Conservation (phyloP, 1,140 invertebrate species). For the Bombus haemorrhoidalis region DNA sequence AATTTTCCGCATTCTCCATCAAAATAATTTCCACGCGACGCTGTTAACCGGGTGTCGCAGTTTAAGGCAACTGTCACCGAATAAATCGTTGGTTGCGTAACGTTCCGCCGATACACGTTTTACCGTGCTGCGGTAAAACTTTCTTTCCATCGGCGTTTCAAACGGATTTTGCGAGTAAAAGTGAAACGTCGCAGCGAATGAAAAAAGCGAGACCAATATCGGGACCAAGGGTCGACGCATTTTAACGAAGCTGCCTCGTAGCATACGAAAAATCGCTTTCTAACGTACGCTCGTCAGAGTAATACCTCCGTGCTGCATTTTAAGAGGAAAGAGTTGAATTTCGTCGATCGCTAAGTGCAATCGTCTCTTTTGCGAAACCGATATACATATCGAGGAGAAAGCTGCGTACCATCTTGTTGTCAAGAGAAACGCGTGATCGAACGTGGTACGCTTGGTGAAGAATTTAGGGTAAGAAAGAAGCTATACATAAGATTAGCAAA, state of each 20-base stretch:
- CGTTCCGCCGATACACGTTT: not conserved
- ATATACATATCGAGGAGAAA: constrained; percentile 21
- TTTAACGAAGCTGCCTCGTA: not conserved
- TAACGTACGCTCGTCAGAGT: not conserved
- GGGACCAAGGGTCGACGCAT: constrained; percentile 9
- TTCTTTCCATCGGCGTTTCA: not conserved
- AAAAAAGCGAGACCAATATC: constrained; percentile 2
- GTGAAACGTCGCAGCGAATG: constrained; percentile 17
- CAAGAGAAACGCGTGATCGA: constrained; percentile 7
- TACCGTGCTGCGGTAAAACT: not conserved
- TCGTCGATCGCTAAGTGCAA: constrained; percentile 25
- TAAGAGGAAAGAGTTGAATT: constrained; percentile 29
- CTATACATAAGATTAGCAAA: not conserved
- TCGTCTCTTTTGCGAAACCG: not conserved
- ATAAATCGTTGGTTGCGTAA: not conserved
- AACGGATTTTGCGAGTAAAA: constrained; percentile 28
- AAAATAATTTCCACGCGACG: not conserved
- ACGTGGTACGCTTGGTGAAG: not conserved
- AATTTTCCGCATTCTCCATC: constrained; percentile 34
- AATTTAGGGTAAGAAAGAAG: not conserved
- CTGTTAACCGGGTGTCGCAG: not conserved
- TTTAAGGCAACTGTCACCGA: not conserved
- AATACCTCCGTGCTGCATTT: constrained; percentile 12
- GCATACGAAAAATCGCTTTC: constrained; percentile 38
- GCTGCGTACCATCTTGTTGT: constrained; percentile 18